Evolutionary conservation across 2,113 vertebrate species (phyloP), one percentile per base, ranked within the genome.

Genomic region (Ariopsis seemanni): DNA sequence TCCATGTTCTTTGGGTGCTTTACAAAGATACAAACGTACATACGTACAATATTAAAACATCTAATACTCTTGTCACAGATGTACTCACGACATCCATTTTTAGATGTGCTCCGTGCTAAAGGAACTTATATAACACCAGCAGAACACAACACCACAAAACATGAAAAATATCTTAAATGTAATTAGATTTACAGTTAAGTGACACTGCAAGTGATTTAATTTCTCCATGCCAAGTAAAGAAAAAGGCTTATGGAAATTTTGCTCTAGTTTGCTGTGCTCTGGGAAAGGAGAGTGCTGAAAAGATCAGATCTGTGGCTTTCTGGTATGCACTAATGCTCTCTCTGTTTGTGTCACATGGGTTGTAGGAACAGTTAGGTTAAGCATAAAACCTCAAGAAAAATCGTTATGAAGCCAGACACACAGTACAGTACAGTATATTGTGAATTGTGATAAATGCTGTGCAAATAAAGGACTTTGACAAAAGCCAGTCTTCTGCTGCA

Each of bases 271-370:
- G 63, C 71, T 63, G 27, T 53, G 4, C 14, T 79, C 53, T 84
- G 48, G 17, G 48, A 63, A 86, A 82, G 17, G 42, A 48, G 71
- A 7, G 17, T 48, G 71, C 34, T 14, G 22, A 48, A 75, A 25
- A n/a, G 10, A 75, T 77, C 48, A 14, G 74, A 77, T 77, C 74
- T 52, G 11, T 77, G 14, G 89, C 77, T 90, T 63, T 81, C 85
- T 78, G 88, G 85, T 88, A 52, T 72, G 74, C 30, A 9, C 85
- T 91, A 93, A 93, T 90, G 86, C 83, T 85, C 71, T 30, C 50
- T 89, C 83, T 93, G 92, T 93, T 93, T 91, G 91, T 82, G 71
- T 83, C 75, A 86, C 84, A 84, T 83, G 77, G 86, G 80, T 77
- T 83, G 74, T 58, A 55, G 42, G 55, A 82, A 81, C 69, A 42